Percentiles rank a stretch among this genome's conserved stretches.
Evolutionary conservation across 2,113 vertebrate genomes (phyloP).

Genomic region (Pardalotus punctatus): DNA sequence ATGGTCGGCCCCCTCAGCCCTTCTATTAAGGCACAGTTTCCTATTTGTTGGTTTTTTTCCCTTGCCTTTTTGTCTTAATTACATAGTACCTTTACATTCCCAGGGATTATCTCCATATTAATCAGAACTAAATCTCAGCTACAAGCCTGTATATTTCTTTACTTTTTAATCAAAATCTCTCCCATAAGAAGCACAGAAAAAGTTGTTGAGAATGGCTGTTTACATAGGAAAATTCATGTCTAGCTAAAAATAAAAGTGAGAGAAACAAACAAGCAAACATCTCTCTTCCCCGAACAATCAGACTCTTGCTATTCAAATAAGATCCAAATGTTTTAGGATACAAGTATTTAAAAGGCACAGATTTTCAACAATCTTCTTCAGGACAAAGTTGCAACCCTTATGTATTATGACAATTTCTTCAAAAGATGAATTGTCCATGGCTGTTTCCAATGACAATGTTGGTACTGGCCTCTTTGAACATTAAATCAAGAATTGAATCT

Average conservation of each 20-base stretch:
- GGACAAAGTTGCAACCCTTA: neutral
- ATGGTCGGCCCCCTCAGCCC: neutral
- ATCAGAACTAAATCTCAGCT: neutral
- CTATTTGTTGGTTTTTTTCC: neutral
- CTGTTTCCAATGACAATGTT: neutral
- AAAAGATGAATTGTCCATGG: neutral
- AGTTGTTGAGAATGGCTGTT: neutral
- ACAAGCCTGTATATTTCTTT: neutral
- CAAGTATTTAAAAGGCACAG: neutral
- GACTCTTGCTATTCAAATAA: neutral
- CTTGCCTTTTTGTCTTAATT: neutral
- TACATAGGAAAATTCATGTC: neutral
- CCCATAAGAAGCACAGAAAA: neutral
- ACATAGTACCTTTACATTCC: neutral
- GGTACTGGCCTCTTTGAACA: neutral
- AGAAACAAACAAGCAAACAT: neutral
- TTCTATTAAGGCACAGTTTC: neutral
- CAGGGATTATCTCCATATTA: neutral
- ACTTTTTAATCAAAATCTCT: neutral
- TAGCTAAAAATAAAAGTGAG: neutral
- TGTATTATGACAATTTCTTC: neutral
- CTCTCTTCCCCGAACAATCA: neutral
- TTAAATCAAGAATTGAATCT: neutral
- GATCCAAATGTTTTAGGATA: neutral
- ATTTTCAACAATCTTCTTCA: neutral